A percentile compares a stretch with the other conserved stretches of the same genome.
phyloP scores from a whole-genome alignment of 2,888 invertebrate genomes.

The Phengaris arion region DNA sequence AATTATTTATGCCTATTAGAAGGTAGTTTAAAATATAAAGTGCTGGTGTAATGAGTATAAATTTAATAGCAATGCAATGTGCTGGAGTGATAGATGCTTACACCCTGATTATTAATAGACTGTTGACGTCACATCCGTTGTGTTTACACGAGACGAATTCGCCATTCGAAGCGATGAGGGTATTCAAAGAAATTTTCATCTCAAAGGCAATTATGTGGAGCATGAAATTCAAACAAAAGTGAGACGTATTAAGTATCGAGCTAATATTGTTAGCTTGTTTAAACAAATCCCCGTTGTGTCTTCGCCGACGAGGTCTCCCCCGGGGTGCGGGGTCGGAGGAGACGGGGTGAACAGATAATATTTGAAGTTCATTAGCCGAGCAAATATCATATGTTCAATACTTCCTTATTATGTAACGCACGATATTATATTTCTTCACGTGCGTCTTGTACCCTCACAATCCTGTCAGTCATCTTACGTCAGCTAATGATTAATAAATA shows the following conservation, averaged over 20 bases:
- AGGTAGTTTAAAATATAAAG: neutral
- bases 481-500: slow-evolving; percentile 5
- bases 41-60: neutral
- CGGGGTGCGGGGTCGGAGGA: neutral
- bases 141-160: neutral
- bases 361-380: slow-evolving; percentile 26
- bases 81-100: too few relatives aligned
- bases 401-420: slow-evolving; percentile 5
- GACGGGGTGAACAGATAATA: slow-evolving; percentile 19
- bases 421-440: slow-evolving; percentile 5
- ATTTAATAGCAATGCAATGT: neutral
- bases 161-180: neutral
- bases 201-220: slow-evolving; percentile 15
- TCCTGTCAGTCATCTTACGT: slow-evolving; percentile 8
- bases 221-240: neutral
- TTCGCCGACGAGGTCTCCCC: neutral
- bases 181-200: slow-evolving; percentile 5
- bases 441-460: neutral
- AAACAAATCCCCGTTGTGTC: slow-evolving; percentile 6
- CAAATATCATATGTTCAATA: slow-evolving; percentile 21
- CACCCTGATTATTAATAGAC: neutral
- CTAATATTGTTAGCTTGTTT: slow-evolving; percentile 23
- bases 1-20: slow-evolving; percentile 6
- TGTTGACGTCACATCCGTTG: neutral
- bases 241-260: slow-evolving; percentile 6